Base-by-base conservation (phyloP, 2,888 invertebrate genomes). In the Nomada ruficornis region DNA sequence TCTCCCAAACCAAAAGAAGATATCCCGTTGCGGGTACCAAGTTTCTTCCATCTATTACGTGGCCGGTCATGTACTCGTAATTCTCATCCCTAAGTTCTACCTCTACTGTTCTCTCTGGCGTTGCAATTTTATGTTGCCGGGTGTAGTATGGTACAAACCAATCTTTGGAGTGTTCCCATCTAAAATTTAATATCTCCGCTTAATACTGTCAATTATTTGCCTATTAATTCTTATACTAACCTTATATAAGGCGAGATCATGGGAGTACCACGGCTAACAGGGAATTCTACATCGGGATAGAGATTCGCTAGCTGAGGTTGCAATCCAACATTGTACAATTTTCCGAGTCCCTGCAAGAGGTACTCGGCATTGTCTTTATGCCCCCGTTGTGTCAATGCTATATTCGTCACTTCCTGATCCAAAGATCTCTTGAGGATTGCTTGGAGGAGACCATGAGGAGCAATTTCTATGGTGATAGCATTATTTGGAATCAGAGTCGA, bases 361-460 rank as follows among this genome's bases (percentile, higher is more conserved):
- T 95, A 95, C 84, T 95, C 95, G 0, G 95, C 94, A 55, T 96
- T 96, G 91, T 97, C 96, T 11, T 95, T 95, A 84, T 96, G 95
- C 11, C 96, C 96, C 76, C 96, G 95, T 91, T 97, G 96, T 67
- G 98, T 98, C 1, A 98, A 94, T 0, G 97, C 95, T 57, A 98
- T 95, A 91, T 97, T 97, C 42, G 95, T 95, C 82, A 96, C 96
- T n/a, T 96, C 96, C 71, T 96, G 94, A 88, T 95, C 95, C 60
- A 98, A 94, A 0, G 98, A 97, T 59, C 98, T 95, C 83, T 97
- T 96, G 10, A 98, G 94, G 89, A 98, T 98, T 0, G 98, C 97
- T 92, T 98, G 98, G 50, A 98, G 95, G 0, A 98, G 95, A 10
- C 98, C 97, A 89, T 98, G 98, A 0, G 98, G 98, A 0, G 98